Evolutionary conservation across 2,888 invertebrate genomes (phyloP).

Genomic region (Phortica magna): DNA sequence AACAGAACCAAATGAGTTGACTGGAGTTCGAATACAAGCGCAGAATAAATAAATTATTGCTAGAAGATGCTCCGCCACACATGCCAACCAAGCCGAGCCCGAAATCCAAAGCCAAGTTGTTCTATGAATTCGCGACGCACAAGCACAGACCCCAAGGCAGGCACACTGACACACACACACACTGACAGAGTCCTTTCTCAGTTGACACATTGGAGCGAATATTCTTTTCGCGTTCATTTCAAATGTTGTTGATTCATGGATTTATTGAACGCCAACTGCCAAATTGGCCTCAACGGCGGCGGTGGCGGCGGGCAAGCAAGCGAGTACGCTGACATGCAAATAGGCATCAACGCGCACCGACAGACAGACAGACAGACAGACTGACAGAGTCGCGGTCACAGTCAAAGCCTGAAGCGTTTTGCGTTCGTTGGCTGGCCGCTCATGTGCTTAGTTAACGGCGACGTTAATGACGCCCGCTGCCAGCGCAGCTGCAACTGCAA

Average conservation of each 20-base stretch:
- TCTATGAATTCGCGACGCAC: not conserved
- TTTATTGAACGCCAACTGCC: not conserved
- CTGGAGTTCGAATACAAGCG: not conserved
- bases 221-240: not conserved
- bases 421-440: not conserved
- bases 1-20: not conserved
- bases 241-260: constrained; percentile 14
- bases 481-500: too few species aligned
- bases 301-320: not conserved
- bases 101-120: too few species aligned
- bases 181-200: not conserved
- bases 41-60: constrained; percentile 15
- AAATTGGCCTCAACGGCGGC: not conserved
- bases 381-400: not conserved
- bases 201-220: not conserved
- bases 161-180: not conserved
- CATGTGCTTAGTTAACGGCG: not conserved
- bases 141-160: not conserved
- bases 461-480: too few species aligned
- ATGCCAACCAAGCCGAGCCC: not conserved
- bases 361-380: not conserved
- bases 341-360: not conserved
- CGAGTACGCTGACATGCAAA: not conserved
- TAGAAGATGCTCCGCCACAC: not conserved
- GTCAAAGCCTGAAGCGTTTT: not conserved